Evolutionary conservation across 2,113 vertebrate genomes (phyloP).

Genomic region (Pygoscelis antarcticus): DNA sequence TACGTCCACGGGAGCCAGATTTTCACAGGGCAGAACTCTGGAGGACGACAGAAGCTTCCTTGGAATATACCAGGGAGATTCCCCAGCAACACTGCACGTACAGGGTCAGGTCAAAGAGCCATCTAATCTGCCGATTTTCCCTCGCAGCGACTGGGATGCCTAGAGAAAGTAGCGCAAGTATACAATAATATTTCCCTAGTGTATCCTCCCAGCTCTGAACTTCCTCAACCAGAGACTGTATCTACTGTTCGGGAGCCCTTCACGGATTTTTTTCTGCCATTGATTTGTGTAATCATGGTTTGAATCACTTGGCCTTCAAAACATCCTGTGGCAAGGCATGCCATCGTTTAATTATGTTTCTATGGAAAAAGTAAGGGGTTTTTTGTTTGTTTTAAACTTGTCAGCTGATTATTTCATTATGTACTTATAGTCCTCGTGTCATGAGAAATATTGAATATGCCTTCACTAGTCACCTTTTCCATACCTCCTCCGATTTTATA

Average conservation of each 20-base stretch:
- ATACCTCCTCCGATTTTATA: not conserved
- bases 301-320: conserved; percentile 31
- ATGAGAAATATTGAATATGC: not conserved
- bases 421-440: not conserved
- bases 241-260: not conserved
- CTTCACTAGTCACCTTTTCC: conserved; percentile 28
- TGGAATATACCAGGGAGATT: not conserved
- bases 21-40: not conserved
- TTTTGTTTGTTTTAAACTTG: conserved; percentile 1
- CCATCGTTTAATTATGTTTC: not conserved
- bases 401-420: not conserved
- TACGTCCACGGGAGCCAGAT: not conserved
- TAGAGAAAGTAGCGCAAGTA: not conserved
- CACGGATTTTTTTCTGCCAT: not conserved
- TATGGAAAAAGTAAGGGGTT: not conserved
- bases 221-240: conserved; percentile 26
- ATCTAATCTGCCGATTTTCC: not conserved
- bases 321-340: conserved; percentile 40
- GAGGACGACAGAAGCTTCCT: not conserved
- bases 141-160: not conserved
- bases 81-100: not conserved
- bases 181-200: conserved; percentile 5
- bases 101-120: not conserved
- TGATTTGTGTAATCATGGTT: conserved; percentile 23
- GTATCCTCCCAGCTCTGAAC: conserved; percentile 54